Evolutionary conservation across 2,888 invertebrate genomes (phyloP), one percentile per base, ranked within the genome.

Genomic region (Biston betularia): DNA sequence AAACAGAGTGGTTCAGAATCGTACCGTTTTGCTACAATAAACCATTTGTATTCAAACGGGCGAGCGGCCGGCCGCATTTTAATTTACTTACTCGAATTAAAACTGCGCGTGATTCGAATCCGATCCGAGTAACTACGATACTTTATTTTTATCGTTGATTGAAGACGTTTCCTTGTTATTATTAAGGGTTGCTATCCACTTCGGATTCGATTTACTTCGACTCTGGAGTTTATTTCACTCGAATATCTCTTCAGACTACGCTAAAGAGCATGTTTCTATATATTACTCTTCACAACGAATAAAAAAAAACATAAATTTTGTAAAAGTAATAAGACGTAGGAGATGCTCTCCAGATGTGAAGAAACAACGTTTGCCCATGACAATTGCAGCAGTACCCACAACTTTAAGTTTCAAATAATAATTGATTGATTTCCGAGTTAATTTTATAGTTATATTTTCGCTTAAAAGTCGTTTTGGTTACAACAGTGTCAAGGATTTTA

Each of bases 41-140:
- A 91, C 86, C 89, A 92, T 93, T 93, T 92, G 93, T 92, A 93
- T 93, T 93, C 93, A 90, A 89, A 89, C 87, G 77, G 80, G 76
- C 77, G 68, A 74, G 68, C 80, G 82, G 79, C 86, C 84, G 78
- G 91, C 90, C 92, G 87, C 91, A 89, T 91, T 93, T 93, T 93
- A 93, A 93, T 93, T 93, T 93, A 93, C 92, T 93, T 91, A 91
- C 87, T 83, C 84, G 87, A 91, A 92, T 93, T 92, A 92, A 92
- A 92, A 92, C 72, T 88, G 90, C 85, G 90, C 93, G 93, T 93
- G 93, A 89, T 91, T 83, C 84, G 92, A 91, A 91, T 92, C 69
- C 84, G 79, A 89, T 87, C 81, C 79, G 76, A 71, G 84, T 86
- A 82, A 85, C 80, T 83, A 69, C 78, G 83, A 89, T 85, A 87